phyloP scores from a whole-genome alignment of 92 coral and sea anemone species.

The Porites cylindrica region DNA sequence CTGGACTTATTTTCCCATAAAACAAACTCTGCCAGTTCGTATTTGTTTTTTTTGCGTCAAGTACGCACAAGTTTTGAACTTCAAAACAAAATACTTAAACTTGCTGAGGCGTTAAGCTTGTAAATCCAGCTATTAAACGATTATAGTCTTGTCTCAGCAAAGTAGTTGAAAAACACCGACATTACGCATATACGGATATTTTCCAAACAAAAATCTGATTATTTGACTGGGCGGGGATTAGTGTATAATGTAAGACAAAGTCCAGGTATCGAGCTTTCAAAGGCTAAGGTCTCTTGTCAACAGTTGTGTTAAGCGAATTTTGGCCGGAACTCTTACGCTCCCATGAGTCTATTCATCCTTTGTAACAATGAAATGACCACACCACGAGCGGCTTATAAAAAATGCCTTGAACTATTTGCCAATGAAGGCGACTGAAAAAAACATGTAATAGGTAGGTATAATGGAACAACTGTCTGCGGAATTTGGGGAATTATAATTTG shows the following conservation, averaged over 20 bases:
- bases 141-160: not conserved
- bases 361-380: not conserved
- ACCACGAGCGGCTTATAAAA: not conserved
- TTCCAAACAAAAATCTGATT: not conserved
- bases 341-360: not conserved
- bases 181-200: not conserved
- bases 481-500: not conserved
- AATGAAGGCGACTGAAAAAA: too few species aligned
- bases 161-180: not conserved
- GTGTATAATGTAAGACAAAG: not conserved
- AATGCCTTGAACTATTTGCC: not conserved
- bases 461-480: not conserved
- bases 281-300: not conserved
- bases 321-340: not conserved
- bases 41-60: not conserved
- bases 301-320: not conserved
- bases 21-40: not conserved
- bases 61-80: not conserved
- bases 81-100: constrained; percentile 24
- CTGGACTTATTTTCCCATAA: not conserved
- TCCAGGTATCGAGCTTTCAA: not conserved
- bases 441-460: not conserved
- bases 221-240: not conserved
- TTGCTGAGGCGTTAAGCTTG: not conserved
- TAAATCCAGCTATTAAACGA: not conserved